A percentile compares a stretch with the other conserved stretches of the same genome.
These are phyloP conservation scores for Scaptomyza reducta DNA, from an alignment of 2,888 invertebrate genomes.

Conservation along the genomic window DNA sequence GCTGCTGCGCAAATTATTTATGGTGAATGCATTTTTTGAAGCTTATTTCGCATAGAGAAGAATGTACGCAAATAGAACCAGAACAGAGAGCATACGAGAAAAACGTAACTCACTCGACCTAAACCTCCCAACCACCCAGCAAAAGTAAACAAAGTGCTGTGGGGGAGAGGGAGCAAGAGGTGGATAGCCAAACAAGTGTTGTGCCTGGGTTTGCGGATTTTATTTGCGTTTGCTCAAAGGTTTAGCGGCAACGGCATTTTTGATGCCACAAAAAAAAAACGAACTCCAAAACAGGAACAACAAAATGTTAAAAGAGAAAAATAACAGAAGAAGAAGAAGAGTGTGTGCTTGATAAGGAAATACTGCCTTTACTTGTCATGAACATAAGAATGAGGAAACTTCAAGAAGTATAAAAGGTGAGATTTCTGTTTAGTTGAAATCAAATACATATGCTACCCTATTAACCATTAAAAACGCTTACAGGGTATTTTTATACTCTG, in stretches of 20 bases:
- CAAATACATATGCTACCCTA: neutral
- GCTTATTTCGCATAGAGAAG: constrained; percentile 45
- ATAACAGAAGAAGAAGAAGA: neutral
- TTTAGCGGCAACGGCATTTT: constrained; percentile 62
- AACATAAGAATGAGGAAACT: too few species aligned
- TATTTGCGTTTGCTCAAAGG: constrained; percentile 70
- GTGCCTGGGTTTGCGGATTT: constrained; percentile 34
- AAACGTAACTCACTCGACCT: neutral
- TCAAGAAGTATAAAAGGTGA: too few species aligned
- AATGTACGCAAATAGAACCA: constrained; percentile 59
- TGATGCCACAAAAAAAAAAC: constrained; percentile 55
- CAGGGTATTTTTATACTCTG: too few species aligned
- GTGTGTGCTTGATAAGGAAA: neutral
- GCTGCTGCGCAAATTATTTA: constrained; percentile 26
- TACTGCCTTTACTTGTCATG: constrained; percentile 5
- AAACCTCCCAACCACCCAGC: neutral
- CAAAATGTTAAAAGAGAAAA: neutral
- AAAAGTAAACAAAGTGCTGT: constrained; percentile 29
- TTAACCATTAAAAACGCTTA: neutral
- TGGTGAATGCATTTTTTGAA: constrained; percentile 37
- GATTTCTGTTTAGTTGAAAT: too few species aligned
- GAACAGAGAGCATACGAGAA: neutral
- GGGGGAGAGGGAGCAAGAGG: too few species aligned
- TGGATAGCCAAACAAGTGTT: constrained; percentile 47
- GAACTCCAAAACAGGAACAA: constrained; percentile 29